Evolutionary conservation across 2,888 invertebrate genomes (phyloP), one percentile per base, ranked within the genome.

Genomic region (Busseola fusca): DNA sequence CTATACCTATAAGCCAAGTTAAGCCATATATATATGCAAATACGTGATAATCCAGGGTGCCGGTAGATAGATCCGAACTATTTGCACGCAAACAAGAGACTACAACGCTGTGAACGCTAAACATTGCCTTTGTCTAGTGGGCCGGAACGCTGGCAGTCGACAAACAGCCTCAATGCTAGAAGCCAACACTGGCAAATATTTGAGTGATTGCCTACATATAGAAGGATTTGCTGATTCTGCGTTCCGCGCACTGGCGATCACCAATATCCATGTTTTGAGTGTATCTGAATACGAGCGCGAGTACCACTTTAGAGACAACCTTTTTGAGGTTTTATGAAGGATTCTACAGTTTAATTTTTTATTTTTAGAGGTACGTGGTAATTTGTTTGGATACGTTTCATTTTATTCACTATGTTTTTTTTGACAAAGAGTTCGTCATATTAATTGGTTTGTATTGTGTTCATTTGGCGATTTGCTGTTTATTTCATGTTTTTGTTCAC

Each of bases 141-240:
- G 72, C 85, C 78, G 88, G 87, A 88, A 88, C 74, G 82, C 59
- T 85, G 78, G 70, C 76, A 82, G 81, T 83, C 76, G 69, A 84
- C 87, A 89, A 85, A 90, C 85, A 87, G 58, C 70, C 65, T 66
- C 65, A 63, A 54, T 58, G 64, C 78, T 79, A 80, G 80, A 83
- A 87, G 87, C 86, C 85, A 86, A 74, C 81, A 79, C 81, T 68
- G 74, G 89, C 90, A 91, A 93, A 93, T 92, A 91, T 92, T 90
- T 91, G 91, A 92, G 87, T 90, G 91, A 91, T 92, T 88, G 90
- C 89, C 85, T 87, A 84, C 83, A 88, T 84, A 83, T 81, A 81
- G 76, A 78, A 75, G 81, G 78, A 81, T 81, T 85, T 78, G 81
- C 69, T 74, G 68, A 76, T 79, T 81, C 66, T 65, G 74, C 74